Evolutionary conservation across 2,888 invertebrate species (phyloP).

Genomic region (Protodeltote pygarga): DNA sequence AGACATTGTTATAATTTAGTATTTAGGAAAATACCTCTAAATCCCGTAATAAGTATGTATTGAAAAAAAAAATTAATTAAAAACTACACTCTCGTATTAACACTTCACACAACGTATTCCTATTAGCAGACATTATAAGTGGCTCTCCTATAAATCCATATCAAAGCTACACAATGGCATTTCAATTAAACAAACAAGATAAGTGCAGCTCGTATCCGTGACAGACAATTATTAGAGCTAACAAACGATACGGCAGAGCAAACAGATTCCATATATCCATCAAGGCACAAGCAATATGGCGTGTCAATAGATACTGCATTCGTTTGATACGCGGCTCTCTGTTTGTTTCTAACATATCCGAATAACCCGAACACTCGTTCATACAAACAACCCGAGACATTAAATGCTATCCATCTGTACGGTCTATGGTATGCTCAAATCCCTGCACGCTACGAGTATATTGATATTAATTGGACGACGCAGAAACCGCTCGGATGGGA

Average conservation of each 20-base stretch:
- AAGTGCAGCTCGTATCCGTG: conserved; percentile 42
- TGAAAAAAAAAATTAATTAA: too few relatives aligned
- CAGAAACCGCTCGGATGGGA: conserved; percentile 61
- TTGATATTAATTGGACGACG: conserved; percentile 78
- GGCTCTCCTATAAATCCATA: conserved; percentile 14
- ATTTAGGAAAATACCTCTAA: too few relatives aligned
- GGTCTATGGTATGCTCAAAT: conserved; percentile 61
- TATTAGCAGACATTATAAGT: conserved; percentile 4
- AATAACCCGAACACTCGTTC: conserved; percentile 41
- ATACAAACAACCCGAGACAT: conserved; percentile 41
- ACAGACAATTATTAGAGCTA: conserved; percentile 50
- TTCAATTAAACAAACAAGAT: conserved; percentile 49
- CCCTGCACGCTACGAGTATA: conserved; percentile 64
- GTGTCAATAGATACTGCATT: conserved; percentile 41
- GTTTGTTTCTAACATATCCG: conserved; percentile 53
- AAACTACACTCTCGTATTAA: too few relatives aligned
- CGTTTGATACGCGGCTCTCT: conserved; percentile 27
- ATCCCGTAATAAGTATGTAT: too few relatives aligned
- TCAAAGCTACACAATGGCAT: conserved; percentile 30
- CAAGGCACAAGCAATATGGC: conserved; percentile 38
- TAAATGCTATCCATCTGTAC: conserved; percentile 46
- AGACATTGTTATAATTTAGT: too few relatives aligned
- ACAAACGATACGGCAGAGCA: conserved; percentile 42
- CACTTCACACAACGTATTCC: not conserved
- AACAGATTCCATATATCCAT: conserved; percentile 49